These are phyloP conservation scores for Amblyraja radiata DNA, from an alignment of 2,797 vertebrate species.

Conservation along the genomic window DNA sequence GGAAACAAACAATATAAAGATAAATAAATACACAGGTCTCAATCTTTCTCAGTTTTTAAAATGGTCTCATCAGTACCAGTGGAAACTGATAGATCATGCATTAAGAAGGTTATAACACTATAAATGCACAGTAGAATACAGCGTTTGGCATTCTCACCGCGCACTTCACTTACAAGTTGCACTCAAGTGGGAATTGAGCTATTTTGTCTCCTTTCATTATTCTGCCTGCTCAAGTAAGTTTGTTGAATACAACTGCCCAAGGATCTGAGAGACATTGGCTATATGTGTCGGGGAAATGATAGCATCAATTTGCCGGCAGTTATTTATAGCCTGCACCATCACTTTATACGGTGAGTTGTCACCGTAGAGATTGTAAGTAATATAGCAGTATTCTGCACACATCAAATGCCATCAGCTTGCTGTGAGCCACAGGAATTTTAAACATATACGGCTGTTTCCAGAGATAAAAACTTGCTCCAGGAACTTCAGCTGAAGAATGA, in stretches of 20 bases:
- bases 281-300: neutral
- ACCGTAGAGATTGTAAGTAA: neutral
- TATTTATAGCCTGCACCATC: neutral
- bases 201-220: slow-evolving; percentile 33
- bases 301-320: neutral
- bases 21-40: neutral
- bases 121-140: neutral
- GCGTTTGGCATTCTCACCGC: neutral
- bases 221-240: neutral
- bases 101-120: neutral
- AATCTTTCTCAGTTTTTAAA: no score
- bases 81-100: neutral
- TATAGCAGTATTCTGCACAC: neutral
- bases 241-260: neutral
- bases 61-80: neutral
- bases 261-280: neutral
- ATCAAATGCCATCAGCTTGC: neutral
- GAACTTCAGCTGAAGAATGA: neutral
- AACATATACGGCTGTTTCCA: neutral
- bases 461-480: neutral
- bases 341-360: neutral
- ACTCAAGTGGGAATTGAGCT: neutral
- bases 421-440: neutral
- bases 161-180: neutral
- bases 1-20: neutral